These are phyloP conservation scores for Lethocerus indicus DNA, from an alignment of 1,140 invertebrate species.

Conservation along the genomic window DNA sequence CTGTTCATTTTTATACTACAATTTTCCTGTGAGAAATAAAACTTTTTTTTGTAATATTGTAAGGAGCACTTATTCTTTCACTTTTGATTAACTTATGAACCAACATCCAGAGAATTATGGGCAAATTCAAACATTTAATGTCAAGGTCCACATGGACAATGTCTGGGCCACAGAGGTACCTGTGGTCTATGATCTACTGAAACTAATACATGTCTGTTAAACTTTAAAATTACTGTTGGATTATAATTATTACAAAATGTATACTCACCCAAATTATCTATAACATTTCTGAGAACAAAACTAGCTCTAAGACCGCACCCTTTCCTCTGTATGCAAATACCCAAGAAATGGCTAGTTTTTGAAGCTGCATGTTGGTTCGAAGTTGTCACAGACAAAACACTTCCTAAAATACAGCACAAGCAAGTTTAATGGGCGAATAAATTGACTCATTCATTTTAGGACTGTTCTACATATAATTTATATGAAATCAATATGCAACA, in stretches of 20 bases:
- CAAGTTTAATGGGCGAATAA: too few relatives aligned
- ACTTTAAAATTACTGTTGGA: neutral
- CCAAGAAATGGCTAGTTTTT: conserved; percentile 81
- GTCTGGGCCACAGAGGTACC: too few relatives aligned
- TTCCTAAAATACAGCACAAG: conserved; percentile 45
- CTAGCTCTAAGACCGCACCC: conserved; percentile 61
- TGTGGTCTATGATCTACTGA: neutral
- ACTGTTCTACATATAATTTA: too few relatives aligned
- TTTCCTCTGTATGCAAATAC: conserved; percentile 82
- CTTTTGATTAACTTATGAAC: too few relatives aligned
- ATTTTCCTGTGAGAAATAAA: too few relatives aligned
- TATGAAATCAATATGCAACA: too few relatives aligned
- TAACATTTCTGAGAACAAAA: conserved; percentile 82
- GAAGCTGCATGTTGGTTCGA: conserved; percentile 72
- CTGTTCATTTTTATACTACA: too few relatives aligned
- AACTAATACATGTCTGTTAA: neutral
- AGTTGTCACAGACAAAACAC: conserved; percentile 79
- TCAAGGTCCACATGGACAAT: neutral
- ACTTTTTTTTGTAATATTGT: too few relatives aligned
- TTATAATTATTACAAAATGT: neutral
- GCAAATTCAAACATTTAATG: too few relatives aligned
- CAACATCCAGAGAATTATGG: too few relatives aligned
- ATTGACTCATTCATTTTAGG: too few relatives aligned
- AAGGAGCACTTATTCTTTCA: too few relatives aligned
- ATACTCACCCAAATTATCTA: conserved; percentile 61